phyloP scores from a whole-genome alignment of 2,797 vertebrate genomes.

The Manis javanica region DNA sequence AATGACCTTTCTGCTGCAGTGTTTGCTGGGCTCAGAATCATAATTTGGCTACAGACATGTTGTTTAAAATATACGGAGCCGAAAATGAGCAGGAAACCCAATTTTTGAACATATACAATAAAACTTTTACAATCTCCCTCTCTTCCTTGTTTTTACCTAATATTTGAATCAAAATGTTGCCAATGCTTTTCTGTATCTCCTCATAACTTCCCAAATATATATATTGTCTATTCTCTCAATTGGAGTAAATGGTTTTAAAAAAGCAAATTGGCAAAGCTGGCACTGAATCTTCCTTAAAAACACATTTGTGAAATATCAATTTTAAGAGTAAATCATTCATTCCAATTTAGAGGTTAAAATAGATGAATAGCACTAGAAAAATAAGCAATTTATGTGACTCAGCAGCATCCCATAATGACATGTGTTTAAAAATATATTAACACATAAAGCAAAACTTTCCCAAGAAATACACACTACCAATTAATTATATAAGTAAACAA shows the following conservation, averaged over 20 bases:
- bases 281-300: neutral
- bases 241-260: neutral
- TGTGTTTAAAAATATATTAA: neutral
- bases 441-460: neutral
- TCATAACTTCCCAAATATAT: neutral
- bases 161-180: neutral
- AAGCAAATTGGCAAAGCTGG: neutral
- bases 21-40: slow-evolving; percentile 20
- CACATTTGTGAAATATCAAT: neutral
- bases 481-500: neutral
- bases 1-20: slow-evolving; percentile 1
- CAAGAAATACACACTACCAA: neutral
- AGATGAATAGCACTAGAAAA: neutral
- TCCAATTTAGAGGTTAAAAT: neutral
- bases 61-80: slow-evolving; percentile 22
- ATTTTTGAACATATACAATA: neutral
- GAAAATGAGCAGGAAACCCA: neutral
- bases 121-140: neutral
- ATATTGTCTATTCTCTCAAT: neutral
- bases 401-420: neutral
- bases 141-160: neutral
- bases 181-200: neutral
- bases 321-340: neutral
- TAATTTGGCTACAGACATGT: neutral
- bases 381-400: neutral